Percentiles rank a stretch among this genome's conserved stretches.
Conservation (phyloP, 2,797 vertebrate species). For the Halcyon badia region DNA sequence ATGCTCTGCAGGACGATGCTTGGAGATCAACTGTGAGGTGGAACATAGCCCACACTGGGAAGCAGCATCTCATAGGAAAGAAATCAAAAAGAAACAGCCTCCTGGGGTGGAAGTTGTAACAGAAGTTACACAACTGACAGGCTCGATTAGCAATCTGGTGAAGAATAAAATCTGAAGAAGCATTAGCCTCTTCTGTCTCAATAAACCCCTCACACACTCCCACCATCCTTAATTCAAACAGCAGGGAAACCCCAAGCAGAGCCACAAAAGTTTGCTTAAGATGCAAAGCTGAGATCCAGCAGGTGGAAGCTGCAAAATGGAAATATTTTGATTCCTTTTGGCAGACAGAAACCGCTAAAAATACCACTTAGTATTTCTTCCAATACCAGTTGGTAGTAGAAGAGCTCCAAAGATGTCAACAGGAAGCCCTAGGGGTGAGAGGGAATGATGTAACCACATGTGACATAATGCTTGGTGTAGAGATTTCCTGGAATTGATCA, state of each 20-base stretch:
- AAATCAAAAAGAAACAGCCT: neutral
- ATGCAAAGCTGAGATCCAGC: neutral
- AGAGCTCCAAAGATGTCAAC: slow-evolving; percentile 57
- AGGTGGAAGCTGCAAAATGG: slow-evolving; percentile 10
- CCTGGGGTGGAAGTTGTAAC: neutral
- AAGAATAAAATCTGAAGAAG: neutral
- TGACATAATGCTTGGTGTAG: slow-evolving; percentile 56
- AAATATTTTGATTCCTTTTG: slow-evolving; percentile 21
- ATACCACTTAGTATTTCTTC: slow-evolving; percentile 5
- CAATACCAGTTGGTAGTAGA: slow-evolving; percentile 39
- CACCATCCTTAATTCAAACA: neutral
- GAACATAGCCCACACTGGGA: neutral
- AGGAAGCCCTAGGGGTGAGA: slow-evolving; percentile 63
- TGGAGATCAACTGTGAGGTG: neutral
- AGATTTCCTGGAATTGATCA: slow-evolving; percentile 68
- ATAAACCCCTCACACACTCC: neutral
- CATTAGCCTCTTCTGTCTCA: slow-evolving; percentile 5
- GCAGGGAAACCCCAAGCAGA: neutral
- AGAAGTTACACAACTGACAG: neutral
- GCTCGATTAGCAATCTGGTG: slow-evolving; percentile 10
- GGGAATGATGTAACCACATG: slow-evolving; percentile 56
- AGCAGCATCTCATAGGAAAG: neutral
- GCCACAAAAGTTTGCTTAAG: neutral
- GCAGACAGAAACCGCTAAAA: slow-evolving; percentile 46
- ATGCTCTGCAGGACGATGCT: neutral